Conservation (phyloP, 1,140 invertebrate species). For the Tenebrio molitor region DNA sequence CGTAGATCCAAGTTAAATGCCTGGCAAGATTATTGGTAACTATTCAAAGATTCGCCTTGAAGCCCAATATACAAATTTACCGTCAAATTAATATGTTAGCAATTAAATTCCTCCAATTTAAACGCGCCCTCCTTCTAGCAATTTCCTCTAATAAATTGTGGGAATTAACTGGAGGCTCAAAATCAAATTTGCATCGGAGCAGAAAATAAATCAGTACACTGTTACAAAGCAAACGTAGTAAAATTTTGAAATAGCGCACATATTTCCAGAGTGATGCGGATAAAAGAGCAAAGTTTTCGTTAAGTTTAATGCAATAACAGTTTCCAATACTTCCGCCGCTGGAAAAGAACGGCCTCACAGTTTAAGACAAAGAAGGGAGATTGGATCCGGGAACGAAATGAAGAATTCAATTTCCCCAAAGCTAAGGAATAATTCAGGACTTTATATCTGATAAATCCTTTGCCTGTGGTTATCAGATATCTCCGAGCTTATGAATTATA, state of each 20-base stretch:
- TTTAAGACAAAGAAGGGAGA: slow-evolving; percentile 21
- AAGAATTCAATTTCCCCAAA: slow-evolving; percentile 35
- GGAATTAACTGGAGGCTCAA: slow-evolving; percentile 31
- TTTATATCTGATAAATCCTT: slow-evolving; percentile 40
- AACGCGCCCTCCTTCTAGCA: slow-evolving; percentile 4
- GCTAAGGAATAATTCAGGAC: slow-evolving; percentile 34
- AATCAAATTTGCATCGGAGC: slow-evolving; percentile 26
- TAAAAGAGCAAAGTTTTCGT: slow-evolving; percentile 32
- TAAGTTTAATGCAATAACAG: slow-evolving; percentile 36
- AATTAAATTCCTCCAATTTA: slow-evolving; percentile 28
- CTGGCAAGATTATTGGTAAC: no score
- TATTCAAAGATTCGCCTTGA: no score
- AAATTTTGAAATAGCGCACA: slow-evolving; percentile 10
- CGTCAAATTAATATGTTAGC: slow-evolving; percentile 28
- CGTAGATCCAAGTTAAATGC: no score
- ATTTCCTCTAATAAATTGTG: slow-evolving; percentile 37
- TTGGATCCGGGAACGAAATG: slow-evolving; percentile 22
- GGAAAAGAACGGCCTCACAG: background rate
- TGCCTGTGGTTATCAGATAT: slow-evolving; percentile 31
- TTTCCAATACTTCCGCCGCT: slow-evolving; percentile 10
- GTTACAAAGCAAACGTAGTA: slow-evolving; percentile 11
- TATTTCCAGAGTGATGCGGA: background rate
- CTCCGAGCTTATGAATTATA: slow-evolving; percentile 37
- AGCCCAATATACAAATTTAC: background rate
- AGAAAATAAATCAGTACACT: slow-evolving; percentile 14